Conservation (phyloP, 2,797 vertebrate species). For the Sebastes oblongus region DNA sequence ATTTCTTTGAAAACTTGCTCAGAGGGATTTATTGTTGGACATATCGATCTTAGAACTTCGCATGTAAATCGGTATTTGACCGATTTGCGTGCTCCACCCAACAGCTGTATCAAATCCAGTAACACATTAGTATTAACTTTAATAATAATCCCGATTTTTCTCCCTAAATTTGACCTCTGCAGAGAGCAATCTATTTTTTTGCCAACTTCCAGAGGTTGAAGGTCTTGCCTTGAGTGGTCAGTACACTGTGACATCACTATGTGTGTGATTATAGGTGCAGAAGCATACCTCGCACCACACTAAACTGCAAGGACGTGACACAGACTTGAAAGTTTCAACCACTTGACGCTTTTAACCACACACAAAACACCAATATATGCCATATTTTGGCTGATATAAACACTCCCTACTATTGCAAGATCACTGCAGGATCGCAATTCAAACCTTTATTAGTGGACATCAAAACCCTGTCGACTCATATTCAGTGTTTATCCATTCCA, state of each 20-base stretch:
- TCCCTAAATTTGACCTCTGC: background rate
- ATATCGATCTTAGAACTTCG: background rate
- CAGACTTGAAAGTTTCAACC: background rate
- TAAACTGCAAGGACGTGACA: background rate
- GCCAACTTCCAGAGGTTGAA: background rate
- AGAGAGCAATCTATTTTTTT: background rate
- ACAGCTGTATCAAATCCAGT: background rate
- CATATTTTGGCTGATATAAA: background rate
- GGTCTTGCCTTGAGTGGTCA: no score
- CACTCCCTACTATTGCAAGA: background rate
- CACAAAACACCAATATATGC: background rate
- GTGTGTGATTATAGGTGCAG: background rate
- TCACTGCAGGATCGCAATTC: background rate
- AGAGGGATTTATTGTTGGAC: background rate
- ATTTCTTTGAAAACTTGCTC: background rate
- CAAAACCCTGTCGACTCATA: background rate
- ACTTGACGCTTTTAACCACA: background rate
- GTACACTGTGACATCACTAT: background rate
- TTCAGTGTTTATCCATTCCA: background rate
- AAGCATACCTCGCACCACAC: background rate
- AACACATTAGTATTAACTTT: background rate
- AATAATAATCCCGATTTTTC: background rate
- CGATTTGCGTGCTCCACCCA: background rate
- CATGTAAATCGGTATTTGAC: background rate
- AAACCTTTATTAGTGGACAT: no score